phyloP scores from a whole-genome alignment of 2,888 invertebrate species.

The Portevinia maculata region DNA sequence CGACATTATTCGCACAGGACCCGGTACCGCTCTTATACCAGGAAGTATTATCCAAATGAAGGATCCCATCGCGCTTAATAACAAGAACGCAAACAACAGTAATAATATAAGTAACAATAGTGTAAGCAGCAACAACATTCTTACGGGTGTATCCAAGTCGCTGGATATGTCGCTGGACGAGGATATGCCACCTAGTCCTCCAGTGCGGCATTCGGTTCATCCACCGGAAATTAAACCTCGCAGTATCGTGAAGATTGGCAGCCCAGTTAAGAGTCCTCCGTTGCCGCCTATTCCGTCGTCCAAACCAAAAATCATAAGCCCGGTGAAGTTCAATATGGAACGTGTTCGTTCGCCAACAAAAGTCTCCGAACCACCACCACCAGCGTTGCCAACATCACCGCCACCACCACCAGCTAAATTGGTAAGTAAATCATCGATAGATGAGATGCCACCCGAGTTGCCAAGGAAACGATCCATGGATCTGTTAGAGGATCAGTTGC shows the following conservation, averaged over 20 bases:
- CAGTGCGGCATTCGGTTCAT: constrained; percentile 78
- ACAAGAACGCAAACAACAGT: constrained; percentile 63
- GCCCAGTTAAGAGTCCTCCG: constrained; percentile 82
- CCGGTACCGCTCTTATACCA: constrained; percentile 84
- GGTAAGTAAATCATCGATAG: constrained; percentile 77
- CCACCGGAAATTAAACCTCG: constrained; percentile 83
- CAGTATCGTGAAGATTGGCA: constrained; percentile 80
- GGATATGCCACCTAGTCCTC: constrained; percentile 80
- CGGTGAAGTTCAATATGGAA: constrained; percentile 81
- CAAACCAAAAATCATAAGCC: constrained; percentile 81
- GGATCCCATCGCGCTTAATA: constrained; percentile 68
- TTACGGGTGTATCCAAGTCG: constrained; percentile 63
- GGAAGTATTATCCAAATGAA: constrained; percentile 81
- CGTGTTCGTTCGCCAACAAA: constrained; percentile 81
- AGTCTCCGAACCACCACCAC: constrained; percentile 77
- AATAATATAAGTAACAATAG: constrained; percentile 67
- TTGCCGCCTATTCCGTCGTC: constrained; percentile 81
- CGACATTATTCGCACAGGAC: constrained; percentile 83
- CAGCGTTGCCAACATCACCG: constrained; percentile 68
- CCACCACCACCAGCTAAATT: constrained; percentile 78
- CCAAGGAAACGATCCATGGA: constrained; percentile 82
- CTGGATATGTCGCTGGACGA: constrained; percentile 73
- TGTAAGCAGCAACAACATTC: constrained; percentile 63
- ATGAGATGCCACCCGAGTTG: constrained; percentile 81
- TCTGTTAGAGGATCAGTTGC: constrained; percentile 78